Conservation (phyloP, 2,888 invertebrate species). For the Cantharis rufa region DNA sequence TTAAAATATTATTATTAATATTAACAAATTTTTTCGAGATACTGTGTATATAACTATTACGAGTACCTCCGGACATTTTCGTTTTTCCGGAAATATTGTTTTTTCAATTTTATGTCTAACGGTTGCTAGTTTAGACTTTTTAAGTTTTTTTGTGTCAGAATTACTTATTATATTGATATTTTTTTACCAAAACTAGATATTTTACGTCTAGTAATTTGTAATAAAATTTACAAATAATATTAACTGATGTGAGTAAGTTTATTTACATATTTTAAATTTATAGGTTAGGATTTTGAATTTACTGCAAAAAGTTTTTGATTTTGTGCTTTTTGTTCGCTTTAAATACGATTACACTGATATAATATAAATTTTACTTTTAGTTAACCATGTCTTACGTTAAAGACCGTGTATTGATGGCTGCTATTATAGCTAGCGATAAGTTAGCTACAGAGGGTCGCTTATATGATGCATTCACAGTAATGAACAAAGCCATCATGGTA, state of each 20-base stretch:
- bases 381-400: background rate
- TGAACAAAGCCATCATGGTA: background rate
- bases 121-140: background rate
- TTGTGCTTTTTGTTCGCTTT: background rate
- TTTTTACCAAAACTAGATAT: background rate
- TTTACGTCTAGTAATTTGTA: background rate
- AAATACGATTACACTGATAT: background rate
- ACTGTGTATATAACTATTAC: too few relatives aligned
- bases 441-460: background rate
- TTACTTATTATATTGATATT: background rate
- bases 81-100: too few relatives aligned
- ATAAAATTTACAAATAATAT: background rate
- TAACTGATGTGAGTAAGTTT: background rate
- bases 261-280: background rate
- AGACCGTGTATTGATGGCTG: background rate
- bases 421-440: background rate
- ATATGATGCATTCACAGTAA: background rate
- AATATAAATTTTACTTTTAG: background rate
- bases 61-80: too few relatives aligned
- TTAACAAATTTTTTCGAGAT: too few relatives aligned
- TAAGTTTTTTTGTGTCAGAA: background rate
- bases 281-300: background rate
- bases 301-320: background rate
- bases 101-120: too few relatives aligned
- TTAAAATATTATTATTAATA: too few relatives aligned